A percentile compares a stretch with the other conserved stretches of the same genome.
These are phyloP conservation scores for Drosophila bifasciata DNA, from an alignment of 1,140 invertebrate species.

Conservation along the genomic window DNA sequence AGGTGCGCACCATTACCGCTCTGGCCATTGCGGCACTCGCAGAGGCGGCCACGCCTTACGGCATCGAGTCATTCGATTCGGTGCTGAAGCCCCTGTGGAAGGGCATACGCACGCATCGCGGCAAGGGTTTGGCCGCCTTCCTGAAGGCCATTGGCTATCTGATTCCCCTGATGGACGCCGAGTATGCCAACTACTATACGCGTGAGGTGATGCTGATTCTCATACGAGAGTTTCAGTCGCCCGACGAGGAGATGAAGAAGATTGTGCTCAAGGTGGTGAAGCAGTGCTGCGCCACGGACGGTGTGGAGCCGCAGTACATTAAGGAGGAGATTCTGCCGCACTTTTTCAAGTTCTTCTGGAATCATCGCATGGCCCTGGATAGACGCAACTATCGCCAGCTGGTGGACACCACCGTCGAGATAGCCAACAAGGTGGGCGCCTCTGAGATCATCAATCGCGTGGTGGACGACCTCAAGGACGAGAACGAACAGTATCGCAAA, in stretches of 20 bases:
- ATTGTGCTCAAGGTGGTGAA: slow-evolving; percentile 99
- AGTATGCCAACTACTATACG: slow-evolving; percentile 99
- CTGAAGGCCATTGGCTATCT: slow-evolving; percentile 99
- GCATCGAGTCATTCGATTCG: slow-evolving; percentile 99
- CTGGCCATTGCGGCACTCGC: slow-evolving; percentile 98
- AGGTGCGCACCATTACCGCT: slow-evolving; percentile 98
- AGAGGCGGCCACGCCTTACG: slow-evolving; percentile 99
- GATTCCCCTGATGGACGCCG: slow-evolving; percentile 99
- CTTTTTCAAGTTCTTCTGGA: slow-evolving; percentile 99
- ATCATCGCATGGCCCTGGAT: slow-evolving; percentile 99
- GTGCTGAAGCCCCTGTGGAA: slow-evolving; percentile 99
- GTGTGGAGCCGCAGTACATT: slow-evolving; percentile 99
- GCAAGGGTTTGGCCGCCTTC: slow-evolving; percentile 99
- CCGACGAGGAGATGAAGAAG: slow-evolving; percentile 99
- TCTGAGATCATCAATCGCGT: slow-evolving; percentile 99
- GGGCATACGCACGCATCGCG: slow-evolving; percentile 98
- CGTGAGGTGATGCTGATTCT: slow-evolving; percentile 99
- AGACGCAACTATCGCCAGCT: slow-evolving; percentile 98
- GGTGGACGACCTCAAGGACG: slow-evolving; percentile 99
- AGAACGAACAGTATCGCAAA: slow-evolving; percentile 99
- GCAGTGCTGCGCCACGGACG: slow-evolving; percentile 99
- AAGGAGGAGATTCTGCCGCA: slow-evolving; percentile 99
- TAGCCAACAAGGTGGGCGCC: slow-evolving; percentile 99
- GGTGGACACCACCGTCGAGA: slow-evolving; percentile 99
- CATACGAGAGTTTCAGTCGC: slow-evolving; percentile 99